Evolutionary conservation across 2,113 vertebrate genomes (phyloP), one percentile per base, ranked within the genome.

Genomic region (Salvelinus namaycush): DNA sequence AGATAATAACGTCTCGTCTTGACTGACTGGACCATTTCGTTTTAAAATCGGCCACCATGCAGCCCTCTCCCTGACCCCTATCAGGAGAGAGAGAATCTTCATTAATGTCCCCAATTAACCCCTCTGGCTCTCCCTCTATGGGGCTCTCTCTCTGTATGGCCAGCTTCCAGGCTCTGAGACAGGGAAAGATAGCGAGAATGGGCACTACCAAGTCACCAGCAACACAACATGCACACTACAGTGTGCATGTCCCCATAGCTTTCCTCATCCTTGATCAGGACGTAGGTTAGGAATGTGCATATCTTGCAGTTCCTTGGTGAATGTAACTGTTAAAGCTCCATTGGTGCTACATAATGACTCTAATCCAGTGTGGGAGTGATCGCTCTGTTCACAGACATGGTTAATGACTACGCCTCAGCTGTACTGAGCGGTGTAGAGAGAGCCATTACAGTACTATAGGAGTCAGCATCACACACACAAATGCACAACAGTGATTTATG

Each of bases 401-500:
- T 67, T 31, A 67, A 67, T 67, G 65, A 62, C 65, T 67, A 22
- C 65, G 24, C 14, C 65, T 26, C n/a, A 67, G 26, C 13, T 16
- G 24, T 27, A 29, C 65, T 9, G 65, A 26, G 26, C 65, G 14
- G 26, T 31, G 26, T 67, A 11, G 26, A 14, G 64, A 27, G 26
- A 24, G 12, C 11, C 9, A 7, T 12, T 64, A 34, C 34, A 34
- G 34, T 34, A 34, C 34, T 34, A 11, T 29, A 14, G 65, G 14
- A 67, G 24, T 29, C 72, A 18, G 59, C 77, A 39, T 79, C 57
- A 31, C 34, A 24, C 68, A 27, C n/a, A 26, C 77, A 39, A 54
- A 31, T 26, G 20, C 68, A 27, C 39, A 44, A 44, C 39, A 44
- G 29, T 59, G 48, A 75, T 60, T 84, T 80, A 26, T 31, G 26